These are phyloP conservation scores for Erynnis tages DNA, from an alignment of 2,888 invertebrate species.

Conservation along the genomic window DNA sequence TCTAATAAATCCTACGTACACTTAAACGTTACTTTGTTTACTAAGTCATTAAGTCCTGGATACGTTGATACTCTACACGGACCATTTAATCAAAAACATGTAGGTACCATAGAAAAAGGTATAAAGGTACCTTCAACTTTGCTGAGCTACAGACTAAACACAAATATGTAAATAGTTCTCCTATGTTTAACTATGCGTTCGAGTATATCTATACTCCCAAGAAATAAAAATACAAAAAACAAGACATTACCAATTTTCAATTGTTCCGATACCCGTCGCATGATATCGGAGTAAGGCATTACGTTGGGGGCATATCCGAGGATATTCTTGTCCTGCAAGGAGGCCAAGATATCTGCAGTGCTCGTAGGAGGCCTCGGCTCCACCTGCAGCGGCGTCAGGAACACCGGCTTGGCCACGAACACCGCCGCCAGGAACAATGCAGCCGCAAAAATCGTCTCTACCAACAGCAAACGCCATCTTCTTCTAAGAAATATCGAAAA, in stretches of 20 bases:
- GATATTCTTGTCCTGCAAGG: conserved; percentile 43
- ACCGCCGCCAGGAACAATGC: conserved; percentile 47
- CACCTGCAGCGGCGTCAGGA: conserved; percentile 56
- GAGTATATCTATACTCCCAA: not conserved
- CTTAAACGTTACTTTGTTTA: no score
- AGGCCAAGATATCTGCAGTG: conserved; percentile 42
- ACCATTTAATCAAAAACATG: no score
- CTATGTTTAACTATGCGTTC: no score
- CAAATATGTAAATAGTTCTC: no score
- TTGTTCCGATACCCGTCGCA: conserved; percentile 44
- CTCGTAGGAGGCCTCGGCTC: conserved; percentile 49
- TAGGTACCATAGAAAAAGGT: no score
- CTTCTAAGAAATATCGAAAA: conserved; percentile 51
- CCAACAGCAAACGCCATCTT: conserved; percentile 51
- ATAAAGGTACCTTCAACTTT: no score
- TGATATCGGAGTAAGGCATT: conserved; percentile 44
- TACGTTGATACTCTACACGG: no score
- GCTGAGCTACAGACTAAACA: no score
- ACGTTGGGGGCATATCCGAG: conserved; percentile 57
- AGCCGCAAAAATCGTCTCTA: conserved; percentile 48
- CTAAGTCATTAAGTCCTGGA: no score
- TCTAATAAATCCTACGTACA: no score
- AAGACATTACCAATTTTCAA: conserved; percentile 41
- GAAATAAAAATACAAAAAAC: not conserved
- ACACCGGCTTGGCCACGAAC: conserved; percentile 58